phyloP scores from a whole-genome alignment of 2,888 invertebrate species.

The Clepsis dumicolana region DNA sequence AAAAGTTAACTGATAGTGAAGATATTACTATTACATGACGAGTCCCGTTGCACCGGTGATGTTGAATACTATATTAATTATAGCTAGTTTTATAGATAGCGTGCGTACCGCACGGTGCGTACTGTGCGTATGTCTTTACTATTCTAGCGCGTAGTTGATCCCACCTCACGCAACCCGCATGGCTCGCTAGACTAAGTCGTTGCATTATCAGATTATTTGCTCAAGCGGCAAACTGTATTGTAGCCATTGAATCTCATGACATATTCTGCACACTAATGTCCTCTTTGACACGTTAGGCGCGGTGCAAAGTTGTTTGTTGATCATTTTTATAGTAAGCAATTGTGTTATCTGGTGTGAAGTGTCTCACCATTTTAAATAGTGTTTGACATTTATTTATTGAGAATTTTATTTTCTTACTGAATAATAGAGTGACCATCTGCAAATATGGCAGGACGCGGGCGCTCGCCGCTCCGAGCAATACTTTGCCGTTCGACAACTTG shows the following conservation, averaged over 20 bases:
- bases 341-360: constrained; percentile 84
- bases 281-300: constrained; percentile 72
- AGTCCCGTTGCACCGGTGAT: constrained; percentile 72
- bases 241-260: constrained; percentile 84
- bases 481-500: constrained; percentile 56
- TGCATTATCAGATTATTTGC: constrained; percentile 80
- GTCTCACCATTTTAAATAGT: constrained; percentile 81
- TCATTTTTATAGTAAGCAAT: constrained; percentile 85
- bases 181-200: constrained; percentile 75
- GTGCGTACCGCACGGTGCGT: constrained; percentile 35
- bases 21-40: constrained; percentile 60
- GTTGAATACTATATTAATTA: constrained; percentile 64
- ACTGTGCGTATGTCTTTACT: constrained; percentile 46
- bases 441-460: constrained; percentile 79
- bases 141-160: constrained; percentile 72
- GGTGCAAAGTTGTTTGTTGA: constrained; percentile 85
- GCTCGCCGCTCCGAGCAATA: constrained; percentile 62
- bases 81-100: constrained; percentile 64
- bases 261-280: constrained; percentile 74
- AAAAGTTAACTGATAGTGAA: constrained; percentile 66
- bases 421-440: constrained; percentile 82
- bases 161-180: constrained; percentile 76
- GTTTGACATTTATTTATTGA: constrained; percentile 86
- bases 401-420: constrained; percentile 85
- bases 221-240: constrained; percentile 80